Base-by-base conservation (phyloP, 23 tunicate genomes). In the Styela clava region DNA sequence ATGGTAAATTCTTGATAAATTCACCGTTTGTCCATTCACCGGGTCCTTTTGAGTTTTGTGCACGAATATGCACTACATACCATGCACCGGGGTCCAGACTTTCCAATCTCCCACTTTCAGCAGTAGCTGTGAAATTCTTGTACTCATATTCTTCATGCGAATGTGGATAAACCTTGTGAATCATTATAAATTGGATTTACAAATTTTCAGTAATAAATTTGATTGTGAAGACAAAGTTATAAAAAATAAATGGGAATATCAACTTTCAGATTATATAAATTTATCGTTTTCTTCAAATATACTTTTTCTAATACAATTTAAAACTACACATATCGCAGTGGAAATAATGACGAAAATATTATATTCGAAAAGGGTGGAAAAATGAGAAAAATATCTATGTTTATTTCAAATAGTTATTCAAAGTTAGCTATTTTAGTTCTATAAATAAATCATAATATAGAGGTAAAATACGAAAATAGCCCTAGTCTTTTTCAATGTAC, bases 81-180 rank as follows among this genome's bases (percentile, higher is more conserved):
- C 82, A 65, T 0, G 83, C 82, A 21, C 87, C 87, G 24, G 82
- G 83, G 16, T 74, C 74, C 34, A 84, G 62, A 5, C 31, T 67
- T 67, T 27, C 31, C 19, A 67, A 24, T 67, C 32, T 67, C 16
- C 31, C 31, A 24, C 31, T 25, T 16, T 29, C 16, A 18, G 71
- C 71, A 29, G 71, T 27, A 19, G 56, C 56, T 5, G 56, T 44
- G 56, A 44, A 44, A 44, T 44, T 44, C 56, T 44, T 44, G 56
- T 44, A 44, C 56, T 44, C 56, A 44, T 44, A 44, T 44, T 44
- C 56, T 5, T 44, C 56, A 44, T 44, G 12, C 12, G 56, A 5
- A 44, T 44, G 56, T 5, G 56, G 56, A 12, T 44, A 44, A 12
- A 44, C 56, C 56, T 44, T 5, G 56, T 61, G 64, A 61, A 21